Conservation (phyloP, 2,797 vertebrate species). For the Otus scops region DNA sequence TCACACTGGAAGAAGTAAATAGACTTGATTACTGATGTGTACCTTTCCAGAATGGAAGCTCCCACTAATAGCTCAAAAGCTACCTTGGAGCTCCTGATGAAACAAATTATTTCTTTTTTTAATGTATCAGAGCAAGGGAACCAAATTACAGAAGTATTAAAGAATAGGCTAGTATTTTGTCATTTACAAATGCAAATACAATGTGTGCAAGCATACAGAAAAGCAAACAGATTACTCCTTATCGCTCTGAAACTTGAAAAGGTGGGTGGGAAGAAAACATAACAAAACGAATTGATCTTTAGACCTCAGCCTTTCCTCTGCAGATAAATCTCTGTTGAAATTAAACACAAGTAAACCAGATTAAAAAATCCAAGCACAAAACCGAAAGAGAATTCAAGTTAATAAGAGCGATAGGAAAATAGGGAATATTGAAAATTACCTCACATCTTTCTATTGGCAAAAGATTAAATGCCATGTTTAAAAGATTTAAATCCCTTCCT, state of each 20-base stretch:
- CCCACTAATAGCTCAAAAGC: not conserved
- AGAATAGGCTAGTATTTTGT: not conserved
- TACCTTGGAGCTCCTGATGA: not conserved
- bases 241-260: not conserved
- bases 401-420: not conserved
- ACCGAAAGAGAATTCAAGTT: not conserved
- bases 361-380: not conserved
- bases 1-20: not conserved
- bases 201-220: not conserved
- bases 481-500: not conserved
- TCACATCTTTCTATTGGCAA: not conserved
- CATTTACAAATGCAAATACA: not conserved
- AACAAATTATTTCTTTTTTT: not conserved
- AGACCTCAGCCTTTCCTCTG: not conserved
- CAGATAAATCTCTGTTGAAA: not conserved
- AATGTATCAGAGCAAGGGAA: not conserved
- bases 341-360: not conserved
- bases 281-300: not conserved
- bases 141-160: not conserved
- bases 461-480: not conserved
- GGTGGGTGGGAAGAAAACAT: not conserved
- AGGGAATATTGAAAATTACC: not conserved
- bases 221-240: not conserved
- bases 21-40: not conserved
- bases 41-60: not conserved